Evolutionary conservation across 2,797 vertebrate species (phyloP).

Genomic region (Odontamblyopus rebecca): DNA sequence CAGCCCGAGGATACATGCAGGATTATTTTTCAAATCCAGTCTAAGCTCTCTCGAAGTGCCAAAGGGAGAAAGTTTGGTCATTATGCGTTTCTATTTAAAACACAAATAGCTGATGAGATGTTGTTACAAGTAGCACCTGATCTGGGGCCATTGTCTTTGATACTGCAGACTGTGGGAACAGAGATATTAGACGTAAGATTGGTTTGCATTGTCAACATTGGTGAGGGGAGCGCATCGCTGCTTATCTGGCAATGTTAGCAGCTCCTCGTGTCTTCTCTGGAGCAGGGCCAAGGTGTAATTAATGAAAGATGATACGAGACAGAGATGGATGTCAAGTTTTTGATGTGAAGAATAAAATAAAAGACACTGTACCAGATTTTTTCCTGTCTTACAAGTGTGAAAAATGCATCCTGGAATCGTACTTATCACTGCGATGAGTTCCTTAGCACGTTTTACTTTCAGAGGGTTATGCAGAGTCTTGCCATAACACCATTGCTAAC

Average conservation of each 20-base stretch:
- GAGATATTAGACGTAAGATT: slow-evolving; percentile 29
- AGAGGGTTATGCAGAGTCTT: too few species aligned
- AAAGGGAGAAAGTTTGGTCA: slow-evolving; percentile 57
- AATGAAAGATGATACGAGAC: slow-evolving; percentile 14
- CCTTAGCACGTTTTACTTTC: too few species aligned
- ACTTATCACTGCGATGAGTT: too few species aligned
- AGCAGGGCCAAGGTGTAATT: slow-evolving; percentile 20
- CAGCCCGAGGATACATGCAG: slow-evolving; percentile 67
- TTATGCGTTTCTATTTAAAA: slow-evolving; percentile 46
- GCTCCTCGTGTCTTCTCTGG: slow-evolving; percentile 12
- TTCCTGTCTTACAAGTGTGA: too few species aligned
- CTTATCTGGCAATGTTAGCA: slow-evolving; percentile 18
- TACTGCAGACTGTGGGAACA: slow-evolving; percentile 47
- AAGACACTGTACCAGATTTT: too few species aligned
- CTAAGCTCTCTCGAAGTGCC: slow-evolving; percentile 59
- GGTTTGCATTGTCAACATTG: slow-evolving; percentile 33
- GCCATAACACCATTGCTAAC: too few species aligned
- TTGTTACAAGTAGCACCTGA: slow-evolving; percentile 60
- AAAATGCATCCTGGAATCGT: too few species aligned
- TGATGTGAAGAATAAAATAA: too few species aligned
- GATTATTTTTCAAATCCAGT: slow-evolving; percentile 70
- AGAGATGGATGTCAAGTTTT: too few species aligned
- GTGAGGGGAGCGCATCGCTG: slow-evolving; percentile 1
- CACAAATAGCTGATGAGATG: slow-evolving; percentile 37
- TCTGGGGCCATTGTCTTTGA: slow-evolving; percentile 51